phyloP scores from a whole-genome alignment of 2,888 invertebrate genomes.

The Athalia cordata region DNA sequence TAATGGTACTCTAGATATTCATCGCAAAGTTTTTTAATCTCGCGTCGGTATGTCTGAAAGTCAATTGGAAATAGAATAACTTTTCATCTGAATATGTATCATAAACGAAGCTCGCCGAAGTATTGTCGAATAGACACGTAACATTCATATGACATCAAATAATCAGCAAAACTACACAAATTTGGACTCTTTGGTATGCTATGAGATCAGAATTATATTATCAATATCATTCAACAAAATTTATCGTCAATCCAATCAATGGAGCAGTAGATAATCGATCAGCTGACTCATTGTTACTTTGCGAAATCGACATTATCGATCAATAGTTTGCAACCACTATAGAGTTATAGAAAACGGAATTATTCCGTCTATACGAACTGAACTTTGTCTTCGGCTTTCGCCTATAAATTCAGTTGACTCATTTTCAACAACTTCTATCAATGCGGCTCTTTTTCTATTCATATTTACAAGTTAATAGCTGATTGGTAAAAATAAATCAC shows the following conservation, averaged over 20 bases:
- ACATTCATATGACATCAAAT: neutral
- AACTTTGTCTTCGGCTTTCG: neutral
- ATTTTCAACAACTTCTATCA: conserved; percentile 1
- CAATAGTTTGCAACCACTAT: conserved; percentile 7
- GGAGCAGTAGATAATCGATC: neutral
- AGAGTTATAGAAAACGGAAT: conserved; percentile 6
- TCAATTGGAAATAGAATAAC: neutral
- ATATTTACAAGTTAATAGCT: conserved; percentile 20
- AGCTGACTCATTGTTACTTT: too few species aligned
- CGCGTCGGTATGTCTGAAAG: neutral
- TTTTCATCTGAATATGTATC: neutral
- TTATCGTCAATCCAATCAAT: neutral
- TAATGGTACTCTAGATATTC: neutral
- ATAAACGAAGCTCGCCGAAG: neutral
- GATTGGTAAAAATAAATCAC: conserved; percentile 6
- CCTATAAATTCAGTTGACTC: neutral
- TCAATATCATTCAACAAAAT: conserved; percentile 1
- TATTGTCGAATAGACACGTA: neutral
- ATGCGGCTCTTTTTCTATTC: neutral
- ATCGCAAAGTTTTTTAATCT: conserved; percentile 6
- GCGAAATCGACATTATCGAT: neutral
- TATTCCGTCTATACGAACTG: neutral
- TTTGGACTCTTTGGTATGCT: neutral
- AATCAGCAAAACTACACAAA: neutral
- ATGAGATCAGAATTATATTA: neutral